Percentiles rank a stretch among this genome's conserved stretches.
Conservation (phyloP, 2,888 invertebrate genomes). For the Syrista parreyssii region DNA sequence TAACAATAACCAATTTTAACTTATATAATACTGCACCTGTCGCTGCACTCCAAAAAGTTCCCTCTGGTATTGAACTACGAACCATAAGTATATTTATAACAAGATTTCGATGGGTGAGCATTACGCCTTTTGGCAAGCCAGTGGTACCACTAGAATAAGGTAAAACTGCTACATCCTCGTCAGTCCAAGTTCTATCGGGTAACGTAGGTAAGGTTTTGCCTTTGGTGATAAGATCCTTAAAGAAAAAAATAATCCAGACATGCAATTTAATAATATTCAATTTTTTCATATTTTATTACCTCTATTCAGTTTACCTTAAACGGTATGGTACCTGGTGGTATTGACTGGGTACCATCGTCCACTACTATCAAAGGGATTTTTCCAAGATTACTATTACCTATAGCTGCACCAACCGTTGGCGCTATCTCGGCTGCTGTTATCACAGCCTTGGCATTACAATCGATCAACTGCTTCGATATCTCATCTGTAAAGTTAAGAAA, state of each 20-base stretch:
- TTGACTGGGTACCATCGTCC: constrained; percentile 53
- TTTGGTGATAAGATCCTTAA: constrained; percentile 53
- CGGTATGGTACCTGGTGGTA: constrained; percentile 71
- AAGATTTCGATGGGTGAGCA: constrained; percentile 69
- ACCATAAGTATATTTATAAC: constrained; percentile 67
- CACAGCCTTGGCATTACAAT: constrained; percentile 74
- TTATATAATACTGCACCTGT: constrained; percentile 11
- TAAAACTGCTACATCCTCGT: constrained; percentile 62
- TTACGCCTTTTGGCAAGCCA: constrained; percentile 71
- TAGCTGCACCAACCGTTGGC: constrained; percentile 66
- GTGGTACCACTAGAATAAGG: constrained; percentile 75
- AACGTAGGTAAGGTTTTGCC: constrained; percentile 50
- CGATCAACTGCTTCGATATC: constrained; percentile 73
- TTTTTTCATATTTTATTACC: too few relatives aligned
- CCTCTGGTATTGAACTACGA: background rate
- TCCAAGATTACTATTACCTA: constrained; percentile 21
- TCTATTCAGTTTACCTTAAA: constrained; percentile 65
- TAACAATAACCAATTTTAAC: too few relatives aligned
- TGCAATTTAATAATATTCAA: too few relatives aligned
- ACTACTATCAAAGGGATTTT: constrained; percentile 52
- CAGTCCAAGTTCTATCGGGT: constrained; percentile 22
- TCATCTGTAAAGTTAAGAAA: constrained; percentile 72
- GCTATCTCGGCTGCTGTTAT: constrained; percentile 72
- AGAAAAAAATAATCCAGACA: too few relatives aligned
- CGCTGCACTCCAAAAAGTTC: constrained; percentile 13